Percentiles rank a stretch among this genome's conserved stretches.
These are phyloP conservation scores for Benthosema pterotum DNA, from an alignment of 2,797 vertebrate species.

Conservation along the genomic window DNA sequence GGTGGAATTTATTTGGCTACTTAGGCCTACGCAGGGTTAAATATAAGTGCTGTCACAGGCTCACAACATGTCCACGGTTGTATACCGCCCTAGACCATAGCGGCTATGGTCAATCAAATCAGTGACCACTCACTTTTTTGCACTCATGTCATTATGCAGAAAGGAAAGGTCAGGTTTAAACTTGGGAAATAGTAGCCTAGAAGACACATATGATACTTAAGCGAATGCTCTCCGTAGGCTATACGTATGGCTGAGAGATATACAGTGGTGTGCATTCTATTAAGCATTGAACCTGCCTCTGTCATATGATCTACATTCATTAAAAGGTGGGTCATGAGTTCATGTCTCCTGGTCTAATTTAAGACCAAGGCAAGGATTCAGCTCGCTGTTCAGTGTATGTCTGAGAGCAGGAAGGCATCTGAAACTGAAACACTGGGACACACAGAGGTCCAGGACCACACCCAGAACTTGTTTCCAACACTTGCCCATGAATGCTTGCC, in stretches of 20 bases:
- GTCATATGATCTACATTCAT: constrained; percentile 73
- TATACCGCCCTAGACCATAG: no score
- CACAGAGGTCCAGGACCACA: constrained; percentile 26
- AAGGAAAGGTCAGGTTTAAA: constrained; percentile 44
- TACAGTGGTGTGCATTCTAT: background rate
- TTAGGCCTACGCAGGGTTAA: no score
- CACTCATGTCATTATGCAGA: constrained; percentile 1
- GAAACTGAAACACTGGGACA: constrained; percentile 20
- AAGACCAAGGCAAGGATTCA: constrained; percentile 68
- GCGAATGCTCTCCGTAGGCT: background rate
- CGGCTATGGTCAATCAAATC: no score
- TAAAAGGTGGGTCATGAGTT: constrained; percentile 77
- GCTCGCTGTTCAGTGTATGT: constrained; percentile 48
- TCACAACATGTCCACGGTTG: no score
- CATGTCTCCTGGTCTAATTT: constrained; percentile 76
- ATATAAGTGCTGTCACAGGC: no score
- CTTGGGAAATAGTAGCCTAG: constrained; percentile 10
- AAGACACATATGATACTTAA: constrained; percentile 5
- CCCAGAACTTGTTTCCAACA: constrained; percentile 10
- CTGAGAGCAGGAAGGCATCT: constrained; percentile 50
- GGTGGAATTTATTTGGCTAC: background rate
- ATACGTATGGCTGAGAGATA: background rate
- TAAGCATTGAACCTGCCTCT: constrained; percentile 40
- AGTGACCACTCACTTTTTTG: no score
- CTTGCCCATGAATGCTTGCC: background rate